Evolutionary conservation across 2,113 vertebrate species (phyloP).

Genomic region (Pongo pygmaeus): DNA sequence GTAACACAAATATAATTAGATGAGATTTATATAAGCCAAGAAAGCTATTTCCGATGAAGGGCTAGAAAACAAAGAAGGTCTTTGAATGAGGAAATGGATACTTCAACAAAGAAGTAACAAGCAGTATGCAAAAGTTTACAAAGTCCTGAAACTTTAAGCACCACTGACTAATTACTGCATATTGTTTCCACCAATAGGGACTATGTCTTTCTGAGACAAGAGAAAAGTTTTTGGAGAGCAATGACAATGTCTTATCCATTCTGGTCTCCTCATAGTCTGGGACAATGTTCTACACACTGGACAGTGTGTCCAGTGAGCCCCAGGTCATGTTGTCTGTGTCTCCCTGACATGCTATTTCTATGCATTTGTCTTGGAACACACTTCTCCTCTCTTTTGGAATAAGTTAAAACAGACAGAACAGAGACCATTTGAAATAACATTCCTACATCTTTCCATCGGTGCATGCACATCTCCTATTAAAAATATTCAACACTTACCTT

Average conservation of each 20-base stretch:
- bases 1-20: slow-evolving; percentile 45
- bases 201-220: neutral
- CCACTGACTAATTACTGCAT: too few relatives aligned
- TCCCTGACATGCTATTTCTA: fast-evolving
- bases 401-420: neutral
- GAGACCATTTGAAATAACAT: neutral
- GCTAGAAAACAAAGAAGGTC: neutral
- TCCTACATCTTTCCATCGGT: neutral
- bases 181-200: neutral
- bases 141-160: neutral
- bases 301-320: neutral
- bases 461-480: neutral
- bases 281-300: neutral
- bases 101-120: neutral
- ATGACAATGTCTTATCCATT: fast-evolving
- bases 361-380: neutral
- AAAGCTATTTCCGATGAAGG: slow-evolving; percentile 7
- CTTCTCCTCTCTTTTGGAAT: neutral
- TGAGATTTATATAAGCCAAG: slow-evolving; percentile 27
- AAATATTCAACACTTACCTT: neutral
- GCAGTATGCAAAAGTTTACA: neutral
- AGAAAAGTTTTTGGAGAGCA: neutral
- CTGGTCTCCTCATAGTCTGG: neutral
- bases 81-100: neutral
- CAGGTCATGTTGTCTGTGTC: fast-evolving